Base-by-base conservation (phyloP, 2,113 vertebrate species). In the Seriola dumerili region DNA sequence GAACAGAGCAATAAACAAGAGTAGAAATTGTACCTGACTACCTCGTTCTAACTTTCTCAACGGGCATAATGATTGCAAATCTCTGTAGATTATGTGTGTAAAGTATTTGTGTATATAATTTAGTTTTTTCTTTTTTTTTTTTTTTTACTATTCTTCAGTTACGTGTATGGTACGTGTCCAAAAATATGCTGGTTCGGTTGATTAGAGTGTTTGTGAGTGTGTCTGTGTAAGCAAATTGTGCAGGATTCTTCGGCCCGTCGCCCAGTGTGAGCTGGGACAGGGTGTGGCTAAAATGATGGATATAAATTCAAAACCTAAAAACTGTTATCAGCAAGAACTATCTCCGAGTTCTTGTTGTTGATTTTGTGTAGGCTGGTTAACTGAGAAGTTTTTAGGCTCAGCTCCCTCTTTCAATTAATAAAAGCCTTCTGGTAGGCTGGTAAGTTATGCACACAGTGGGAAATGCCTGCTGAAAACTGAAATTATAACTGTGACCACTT, bases 351-450 rank as follows among this genome's bases (percentile, higher is more conserved):
- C 13, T 38, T 23, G n/a, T 11, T 38, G 54, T n/a, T 4, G 50
- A 34, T 38, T 29, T 57, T 59, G 50, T 46, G 63, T 61, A 14
- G 38, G 44, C 50, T 42, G 42, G 32, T 23, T 72, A n/a, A 52
- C 70, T 62, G 80, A 62, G 32, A 44, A n/a, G 59, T 76, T 34
- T 38, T 32, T 29, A 68, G 52, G 42, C 61, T 57, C 29, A 12
- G 42, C 58, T 81, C 40, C 19, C 21, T 10, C 19, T 74, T 82
- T 66, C 59, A 73, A 70, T 78, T 80, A 81, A 57, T 70, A 54
- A 74, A 80, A 46, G 36, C 69, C 62, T 64, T 81, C 85, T 78
- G 71, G 64, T 78, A 48, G 54, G 75, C 23, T 16, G 14, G 19
- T 57, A 59, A 80, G 34, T 83, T 29, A 76, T 78, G 65, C 59